Conservation (phyloP, 2,797 vertebrate genomes). For the Sarcophilus harrisii region DNA sequence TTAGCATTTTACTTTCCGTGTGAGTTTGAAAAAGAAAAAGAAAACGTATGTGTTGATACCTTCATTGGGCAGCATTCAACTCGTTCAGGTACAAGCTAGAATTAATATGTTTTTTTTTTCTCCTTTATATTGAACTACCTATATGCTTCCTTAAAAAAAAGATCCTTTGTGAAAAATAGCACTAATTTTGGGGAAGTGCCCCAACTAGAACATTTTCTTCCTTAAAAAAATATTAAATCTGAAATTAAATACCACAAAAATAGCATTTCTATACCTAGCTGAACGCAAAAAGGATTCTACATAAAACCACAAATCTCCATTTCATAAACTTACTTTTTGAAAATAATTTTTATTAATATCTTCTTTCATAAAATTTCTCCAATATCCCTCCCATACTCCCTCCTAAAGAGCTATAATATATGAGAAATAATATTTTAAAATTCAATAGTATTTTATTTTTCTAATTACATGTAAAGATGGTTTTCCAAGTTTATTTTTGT, state of each 20-base stretch:
- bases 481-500: no score
- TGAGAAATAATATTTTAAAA: no score
- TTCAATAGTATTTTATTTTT: no score
- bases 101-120: no score
- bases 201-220: neutral
- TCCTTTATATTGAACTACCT: neutral
- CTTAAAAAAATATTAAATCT: neutral
- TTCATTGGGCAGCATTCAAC: slow-evolving; percentile 5
- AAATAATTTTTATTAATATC: neutral
- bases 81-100: slow-evolving; percentile 33
- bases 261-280: neutral
- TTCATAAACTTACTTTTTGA: neutral
- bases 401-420: no score
- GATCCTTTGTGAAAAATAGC: neutral
- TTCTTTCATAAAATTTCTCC: neutral
- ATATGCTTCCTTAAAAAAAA: no score
- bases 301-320: neutral
- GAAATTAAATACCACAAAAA: neutral
- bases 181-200: neutral
- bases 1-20: slow-evolving; percentile 64
- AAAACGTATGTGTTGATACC: slow-evolving; percentile 36
- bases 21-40: slow-evolving; percentile 44
- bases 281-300: neutral
- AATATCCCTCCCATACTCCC: neutral
- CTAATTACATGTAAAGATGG: no score